Percentiles rank a stretch among this genome's conserved stretches.
phyloP scores from a whole-genome alignment of 2,888 invertebrate species.

The Alsophila aescularia region DNA sequence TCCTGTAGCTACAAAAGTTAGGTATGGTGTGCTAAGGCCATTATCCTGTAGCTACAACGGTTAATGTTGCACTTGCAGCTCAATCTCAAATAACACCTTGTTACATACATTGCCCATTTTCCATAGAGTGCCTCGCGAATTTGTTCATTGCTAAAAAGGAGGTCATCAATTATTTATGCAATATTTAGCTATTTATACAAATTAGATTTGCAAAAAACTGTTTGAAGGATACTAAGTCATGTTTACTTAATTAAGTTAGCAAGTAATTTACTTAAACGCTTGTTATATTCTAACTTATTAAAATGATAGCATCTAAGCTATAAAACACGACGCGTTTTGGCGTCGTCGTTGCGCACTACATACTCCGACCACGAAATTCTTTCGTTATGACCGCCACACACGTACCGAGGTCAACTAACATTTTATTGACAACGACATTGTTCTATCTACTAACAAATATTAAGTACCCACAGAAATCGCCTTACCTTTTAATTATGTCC shows the following conservation, averaged over 20 bases:
- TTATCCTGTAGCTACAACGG: too few species aligned
- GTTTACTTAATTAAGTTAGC: neutral
- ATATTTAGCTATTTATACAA: neutral
- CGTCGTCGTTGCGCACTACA: constrained; percentile 67
- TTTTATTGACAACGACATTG: constrained; percentile 79
- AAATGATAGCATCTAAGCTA: constrained; percentile 20
- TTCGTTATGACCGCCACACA: constrained; percentile 67
- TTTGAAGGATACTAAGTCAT: neutral
- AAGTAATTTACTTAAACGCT: constrained; percentile 7
- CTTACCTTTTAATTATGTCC: constrained; percentile 78
- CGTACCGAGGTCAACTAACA: constrained; percentile 68
- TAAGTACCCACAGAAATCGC: constrained; percentile 48
- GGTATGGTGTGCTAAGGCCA: too few species aligned
- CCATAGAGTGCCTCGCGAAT: neutral
- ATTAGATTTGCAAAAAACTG: neutral
- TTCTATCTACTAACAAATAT: constrained; percentile 60
- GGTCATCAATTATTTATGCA: neutral
- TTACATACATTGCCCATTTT: too few species aligned
- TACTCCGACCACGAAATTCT: constrained; percentile 73
- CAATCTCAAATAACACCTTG: too few species aligned
- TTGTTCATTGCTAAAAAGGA: neutral
- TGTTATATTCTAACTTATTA: neutral
- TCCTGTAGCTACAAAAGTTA: too few species aligned
- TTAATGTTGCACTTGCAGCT: too few species aligned
- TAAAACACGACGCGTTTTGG: constrained; percentile 29